These are phyloP conservation scores for Anser cygnoides DNA, from an alignment of 2,113 vertebrate species.

Conservation along the genomic window DNA sequence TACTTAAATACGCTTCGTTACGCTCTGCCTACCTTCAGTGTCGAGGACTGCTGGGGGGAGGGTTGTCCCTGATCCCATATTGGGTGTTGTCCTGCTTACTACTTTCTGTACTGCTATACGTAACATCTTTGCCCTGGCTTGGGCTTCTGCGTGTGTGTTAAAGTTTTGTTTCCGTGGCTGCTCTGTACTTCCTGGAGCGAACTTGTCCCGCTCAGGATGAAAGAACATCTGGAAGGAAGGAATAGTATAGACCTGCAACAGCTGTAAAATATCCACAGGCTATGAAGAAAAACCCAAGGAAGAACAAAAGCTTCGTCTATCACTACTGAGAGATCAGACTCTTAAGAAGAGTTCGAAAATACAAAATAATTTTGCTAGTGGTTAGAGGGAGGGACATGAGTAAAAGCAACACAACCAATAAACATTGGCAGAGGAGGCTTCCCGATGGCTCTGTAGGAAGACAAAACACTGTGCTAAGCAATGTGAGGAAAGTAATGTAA, in stretches of 20 bases:
- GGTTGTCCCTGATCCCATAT: neutral
- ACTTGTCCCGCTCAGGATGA: constrained; percentile 20
- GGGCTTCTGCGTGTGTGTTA: neutral
- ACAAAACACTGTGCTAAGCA: neutral
- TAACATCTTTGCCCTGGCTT: neutral
- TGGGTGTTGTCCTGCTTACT: constrained; percentile 2
- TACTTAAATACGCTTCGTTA: constrained; percentile 36
- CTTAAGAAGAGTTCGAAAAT: neutral
- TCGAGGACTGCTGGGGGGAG: neutral
- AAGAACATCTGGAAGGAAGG: constrained; percentile 26
- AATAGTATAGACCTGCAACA: constrained; percentile 16
- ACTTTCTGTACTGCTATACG: neutral
- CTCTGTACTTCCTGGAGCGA: constrained; percentile 17
- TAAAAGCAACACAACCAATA: neutral
- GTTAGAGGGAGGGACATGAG: neutral
- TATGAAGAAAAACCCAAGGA: constrained; percentile 32
- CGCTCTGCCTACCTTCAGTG: constrained; percentile 28
- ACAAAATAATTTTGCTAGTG: neutral
- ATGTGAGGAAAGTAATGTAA: neutral
- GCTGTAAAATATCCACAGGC: neutral
- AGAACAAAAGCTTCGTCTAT: neutral
- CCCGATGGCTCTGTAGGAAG: neutral
- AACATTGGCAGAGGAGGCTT: neutral
- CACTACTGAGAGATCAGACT: neutral
- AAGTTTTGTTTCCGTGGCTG: constrained; percentile 17